Base-by-base conservation (phyloP, 2,888 invertebrate species). In the Horisme vitalbata region DNA sequence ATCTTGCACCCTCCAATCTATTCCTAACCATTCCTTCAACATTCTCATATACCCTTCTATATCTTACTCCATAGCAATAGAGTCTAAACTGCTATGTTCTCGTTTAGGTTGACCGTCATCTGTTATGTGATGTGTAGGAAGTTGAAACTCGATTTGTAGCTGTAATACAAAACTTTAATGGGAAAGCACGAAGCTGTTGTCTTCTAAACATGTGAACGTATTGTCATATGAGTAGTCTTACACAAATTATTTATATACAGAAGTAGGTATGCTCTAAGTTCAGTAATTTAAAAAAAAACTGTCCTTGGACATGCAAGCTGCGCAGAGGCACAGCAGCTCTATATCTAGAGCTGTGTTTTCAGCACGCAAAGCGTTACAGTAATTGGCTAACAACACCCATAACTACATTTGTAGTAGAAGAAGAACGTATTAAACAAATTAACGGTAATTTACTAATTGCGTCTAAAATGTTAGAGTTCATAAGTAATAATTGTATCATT, bases 401-500 rank as follows among this genome's bases (percentile, higher is more conserved):
- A 31, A 32, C 24, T 24, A 18, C 10, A 35, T 24, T 13, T 41
- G 14, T 35, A 30, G 28, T 33, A 13, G 26, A n/a, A n/a, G n/a
- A n/a, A n/a, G n/a, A 35, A 44, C 32, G 20, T 41, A 38, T 49
- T 39, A 32, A 45, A 49, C 27, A 41, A 13, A 33, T 36, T 34
- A 34, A 35, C 14, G 28, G 37, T 30, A 38, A 48, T 43, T 47
- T 47, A 30, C 38, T 23, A 44, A 45, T 44, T 38, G 39, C 23
- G 33, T 4, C 37, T 48, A 21, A 36, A 43, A 35, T 54, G 54
- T 48, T 61, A 55, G 49, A 60, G 66, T 67, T 68, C 65, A 66
- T 60, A 60, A 55, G 55, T 61, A 63, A 63, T 62, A 64, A 68
- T 65, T 57, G 61, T 65, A 59, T 63, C 55, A 61, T 68, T 63